These are phyloP conservation scores for Fopius arisanus DNA, from an alignment of 1,140 invertebrate species.

Conservation along the genomic window DNA sequence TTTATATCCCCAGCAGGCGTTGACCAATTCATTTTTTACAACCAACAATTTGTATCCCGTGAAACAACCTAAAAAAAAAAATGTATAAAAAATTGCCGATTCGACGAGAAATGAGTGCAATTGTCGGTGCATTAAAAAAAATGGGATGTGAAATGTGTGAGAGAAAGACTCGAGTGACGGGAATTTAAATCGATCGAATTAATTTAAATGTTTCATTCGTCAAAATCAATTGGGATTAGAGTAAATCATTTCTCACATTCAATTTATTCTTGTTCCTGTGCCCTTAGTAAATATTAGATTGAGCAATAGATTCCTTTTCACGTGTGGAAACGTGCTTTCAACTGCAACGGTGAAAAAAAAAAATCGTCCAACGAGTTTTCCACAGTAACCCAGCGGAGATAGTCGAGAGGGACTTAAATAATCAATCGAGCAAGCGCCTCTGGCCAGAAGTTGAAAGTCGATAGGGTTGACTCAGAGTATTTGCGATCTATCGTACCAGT, in stretches of 20 bases:
- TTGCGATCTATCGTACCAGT: neutral
- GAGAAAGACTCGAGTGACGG: too few relatives aligned
- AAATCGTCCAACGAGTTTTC: neutral
- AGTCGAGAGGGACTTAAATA: slow-evolving; percentile 7
- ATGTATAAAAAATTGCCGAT: neutral
- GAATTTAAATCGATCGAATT: too few relatives aligned
- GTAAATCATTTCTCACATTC: too few relatives aligned
- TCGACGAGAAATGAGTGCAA: neutral
- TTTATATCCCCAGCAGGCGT: slow-evolving; percentile 5
- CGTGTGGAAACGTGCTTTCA: neutral
- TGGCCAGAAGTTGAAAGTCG: slow-evolving; percentile 6
- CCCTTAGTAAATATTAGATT: too few relatives aligned
- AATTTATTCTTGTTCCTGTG: too few relatives aligned
- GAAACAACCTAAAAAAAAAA: neutral
- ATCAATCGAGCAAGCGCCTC: neutral
- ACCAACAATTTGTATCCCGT: neutral
- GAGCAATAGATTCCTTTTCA: too few relatives aligned
- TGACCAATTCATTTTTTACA: neutral
- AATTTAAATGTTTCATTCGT: too few relatives aligned
- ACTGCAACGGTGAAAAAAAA: neutral
- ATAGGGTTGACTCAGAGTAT: slow-evolving; percentile 11
- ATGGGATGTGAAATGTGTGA: neutral
- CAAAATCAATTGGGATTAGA: too few relatives aligned
- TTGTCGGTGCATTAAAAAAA: neutral
- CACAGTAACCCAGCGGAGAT: neutral